Evolutionary conservation across 2,888 invertebrate genomes (phyloP), one percentile per base, ranked within the genome.

Genomic region (Cerastoderma edule): DNA sequence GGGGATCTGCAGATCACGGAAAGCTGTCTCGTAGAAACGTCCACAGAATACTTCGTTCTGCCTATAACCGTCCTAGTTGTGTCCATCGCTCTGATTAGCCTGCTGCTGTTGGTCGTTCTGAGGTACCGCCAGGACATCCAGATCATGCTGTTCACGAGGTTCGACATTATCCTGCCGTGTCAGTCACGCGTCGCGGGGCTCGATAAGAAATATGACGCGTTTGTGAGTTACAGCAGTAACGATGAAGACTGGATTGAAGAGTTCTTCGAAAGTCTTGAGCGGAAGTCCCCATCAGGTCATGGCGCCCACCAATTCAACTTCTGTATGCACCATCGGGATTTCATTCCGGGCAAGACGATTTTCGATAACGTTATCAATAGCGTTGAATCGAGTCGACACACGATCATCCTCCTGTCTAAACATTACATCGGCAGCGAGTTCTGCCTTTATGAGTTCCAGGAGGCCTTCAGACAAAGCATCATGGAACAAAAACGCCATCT

Each of bases 381-480:
- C 72, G 96, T 97, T 56, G 97, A 97, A 92, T 95, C 96, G 54
- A 96, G 96, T 79, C 95, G 96, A 75, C 94, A 97, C 83, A 97
- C 97, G 78, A 96, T 98, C 87, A 96, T 97, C 95, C 95, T 98
- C 83, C 94, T 98, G 68, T 97, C 97, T 82, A 96, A 96, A 91
- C 96, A 96, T 93, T 98, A 97, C 92, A 95, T 98, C 88, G 96
- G 96, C 93, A 97, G 96, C 67, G 97, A 97, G 92, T 97, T 97
- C 97, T 96, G 96, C 90, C 95, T 96, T 76, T 96, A 96, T 92
- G 97, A 97, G 90, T 96, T 97, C 91, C 97, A 96, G 93, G 96
- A 96, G 68, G 97, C 97, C 48, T 96, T 97, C 91, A 96, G 96
- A 92, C 96, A 96, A 93, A 87, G 81, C 66, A 94, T 97, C 72